Evolutionary conservation across 2,797 vertebrate genomes (phyloP), one percentile per base, ranked within the genome.

Genomic region (Oreochromis grahami): DNA sequence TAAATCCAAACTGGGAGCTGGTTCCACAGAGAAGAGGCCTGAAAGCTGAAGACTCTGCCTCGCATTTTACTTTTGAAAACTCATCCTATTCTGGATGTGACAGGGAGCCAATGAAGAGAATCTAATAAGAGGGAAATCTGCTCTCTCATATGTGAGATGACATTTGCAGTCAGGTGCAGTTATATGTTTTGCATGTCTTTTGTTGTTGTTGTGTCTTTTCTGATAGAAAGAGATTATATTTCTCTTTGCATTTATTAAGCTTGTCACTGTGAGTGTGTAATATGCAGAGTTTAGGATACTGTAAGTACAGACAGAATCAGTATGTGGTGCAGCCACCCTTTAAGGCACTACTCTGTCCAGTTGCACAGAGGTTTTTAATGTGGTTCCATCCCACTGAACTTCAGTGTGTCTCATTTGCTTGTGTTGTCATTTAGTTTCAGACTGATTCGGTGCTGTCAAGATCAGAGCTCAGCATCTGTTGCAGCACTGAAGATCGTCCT

Each of bases 201-300:
- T 45, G 21, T 8, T n/a, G 1, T 51, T 9, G 17, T 45, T 68
- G 8, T 72, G 15, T 45, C 65, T 19, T 29, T 15, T 70, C 41
- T 26, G 24, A 26, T 70, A 43, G 21, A 70, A 21, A 72, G 65
- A 29, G 41, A 48, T 72, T 48, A 0, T 0, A 70, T 70, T 70
- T 45, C 13, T 26, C 13, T 29, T 72, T 17, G 15, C 68, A 48
- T 72, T 48, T 48, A 19, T 29, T 29, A 48, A 72, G 41, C 24
- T 19, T 19, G 24, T 29, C 15, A 1, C 26, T 0, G 10, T 48
- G 41, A 72, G 41, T 29, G 14, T 48, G 0, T 15, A 26, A 10
- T 17, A 26, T 70, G 9, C 38, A 26, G 38, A 45, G 41, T 70
- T 11, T 3, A 26, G 13, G 21, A 26, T 3, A 7, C 43, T 72